Conservation (phyloP, 1,140 invertebrate species). For the Vollenhovia emeryi region DNA sequence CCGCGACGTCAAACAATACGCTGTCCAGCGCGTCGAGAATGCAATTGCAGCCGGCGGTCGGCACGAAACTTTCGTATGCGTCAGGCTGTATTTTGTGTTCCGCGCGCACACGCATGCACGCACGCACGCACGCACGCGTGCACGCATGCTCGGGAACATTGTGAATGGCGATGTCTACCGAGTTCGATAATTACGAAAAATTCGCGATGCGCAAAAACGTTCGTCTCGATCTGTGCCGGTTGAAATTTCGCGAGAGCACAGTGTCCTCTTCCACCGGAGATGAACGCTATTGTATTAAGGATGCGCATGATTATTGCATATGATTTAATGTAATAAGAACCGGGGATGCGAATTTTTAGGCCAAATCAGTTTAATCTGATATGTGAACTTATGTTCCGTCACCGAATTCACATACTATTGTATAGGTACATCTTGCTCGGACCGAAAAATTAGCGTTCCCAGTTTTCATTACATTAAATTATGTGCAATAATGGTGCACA, state of each 20-base stretch:
- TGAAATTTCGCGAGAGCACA: neutral
- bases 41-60: constrained; percentile 64
- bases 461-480: no score
- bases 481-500: no score
- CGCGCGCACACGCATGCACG: neutral
- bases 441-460: no score
- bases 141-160: neutral
- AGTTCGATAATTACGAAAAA: constrained; percentile 41
- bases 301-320: neutral
- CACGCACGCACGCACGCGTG: constrained; percentile 13
- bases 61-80: constrained; percentile 54
- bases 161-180: neutral
- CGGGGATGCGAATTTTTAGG: no score
- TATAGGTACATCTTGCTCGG: no score
- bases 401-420: no score
- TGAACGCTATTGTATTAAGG: neutral
- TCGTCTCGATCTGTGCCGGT: neutral
- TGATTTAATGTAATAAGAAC: no score
- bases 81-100: constrained; percentile 49
- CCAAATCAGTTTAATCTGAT: no score
- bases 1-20: constrained; percentile 64
- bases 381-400: no score
- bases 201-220: neutral
- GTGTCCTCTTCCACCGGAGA: neutral
- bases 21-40: constrained; percentile 56